A percentile compares a stretch with the other conserved stretches of the same genome.
phyloP scores from a whole-genome alignment of 2,797 vertebrate genomes.

The Gymnoscopelus braueri region DNA sequence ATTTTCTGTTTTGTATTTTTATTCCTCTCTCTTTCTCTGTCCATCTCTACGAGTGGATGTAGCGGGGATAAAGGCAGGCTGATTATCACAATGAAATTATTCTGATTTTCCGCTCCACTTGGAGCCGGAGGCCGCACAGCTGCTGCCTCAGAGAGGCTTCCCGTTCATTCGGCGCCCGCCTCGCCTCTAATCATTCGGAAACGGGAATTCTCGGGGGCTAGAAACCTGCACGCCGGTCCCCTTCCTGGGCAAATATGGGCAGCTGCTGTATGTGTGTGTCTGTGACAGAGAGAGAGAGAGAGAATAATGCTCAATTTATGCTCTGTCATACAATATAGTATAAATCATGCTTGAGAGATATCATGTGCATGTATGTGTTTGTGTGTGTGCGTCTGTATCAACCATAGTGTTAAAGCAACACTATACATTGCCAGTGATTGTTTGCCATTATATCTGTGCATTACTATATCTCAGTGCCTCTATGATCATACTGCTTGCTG shows the following conservation, averaged over 20 bases:
- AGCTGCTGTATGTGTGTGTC: conserved; percentile 46
- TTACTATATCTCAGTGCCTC: not conserved
- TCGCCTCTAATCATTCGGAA: conserved; percentile 72
- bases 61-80: conserved; percentile 67
- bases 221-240: conserved; percentile 61
- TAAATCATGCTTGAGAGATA: no score
- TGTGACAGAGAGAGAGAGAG: conserved; percentile 3
- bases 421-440: not conserved
- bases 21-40: conserved; percentile 23
- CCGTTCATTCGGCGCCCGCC: conserved; percentile 36
- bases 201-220: conserved; percentile 64
- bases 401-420: no score
- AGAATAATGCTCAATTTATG: no score
- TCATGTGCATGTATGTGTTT: no score
- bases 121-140: conserved; percentile 70
- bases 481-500: not conserved
- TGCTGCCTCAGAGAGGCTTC: conserved; percentile 70
- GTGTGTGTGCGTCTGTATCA: no score
- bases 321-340: no score
- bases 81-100: conserved; percentile 81
- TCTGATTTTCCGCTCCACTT: conserved; percentile 82
- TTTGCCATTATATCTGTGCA: conserved; percentile 2
- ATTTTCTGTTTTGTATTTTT: conserved; percentile 42
- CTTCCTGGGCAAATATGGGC: conserved; percentile 49
- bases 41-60: conserved; percentile 54